Evolutionary conservation across 2,888 invertebrate species (phyloP), one percentile per base, ranked within the genome.

Genomic region (Diarsia brunnea): DNA sequence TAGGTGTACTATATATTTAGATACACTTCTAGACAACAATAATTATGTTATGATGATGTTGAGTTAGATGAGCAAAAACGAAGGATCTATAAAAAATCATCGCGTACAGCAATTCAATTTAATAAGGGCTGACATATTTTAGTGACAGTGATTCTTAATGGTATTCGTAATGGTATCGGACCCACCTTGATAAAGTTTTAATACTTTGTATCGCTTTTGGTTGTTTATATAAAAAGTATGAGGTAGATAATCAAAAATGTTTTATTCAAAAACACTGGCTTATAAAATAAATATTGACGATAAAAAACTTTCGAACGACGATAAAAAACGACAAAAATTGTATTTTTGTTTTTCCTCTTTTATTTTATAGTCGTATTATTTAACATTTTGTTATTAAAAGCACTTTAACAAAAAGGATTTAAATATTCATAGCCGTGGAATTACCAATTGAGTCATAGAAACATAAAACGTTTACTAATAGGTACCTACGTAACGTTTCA

Each of bases 381-480:
- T 77, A 31, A 12, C 24, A 24, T 47, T 53, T 55, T 38, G 14
- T 78, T 69, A 69, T n/a, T 47, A 19, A 47, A 78, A 45, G 2
- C 12, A 24, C 16, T 45, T 12, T 3, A 5, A 24, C 21, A n/a
- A 47, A 55, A 55, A 69, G 19, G 43, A 51, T 75, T 53, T 38
- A 21, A 38, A 10, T 53, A 45, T 14, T 14, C 24, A 73, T 19
- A 27, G 27, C 55, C 43, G 27, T n/a, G 16, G 21, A 31, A 27
- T 55, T 78, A 14, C 47, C 47, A 19, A 78, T 53, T 47, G 47
- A 16, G 11, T n/a, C 27, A n/a, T 47, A 31, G 14, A 38, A 78
- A 55, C n/a, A n/a, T 47, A 24, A 69, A 78, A 68, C 45, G 21
- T 10, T 53, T 53, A 21, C n/a, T 47, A 78, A 77, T 51, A 45